A percentile compares a stretch with the other conserved stretches of the same genome.
These are phyloP conservation scores for Lytechinus pictus DNA, from an alignment of 35 echinoderm and acorn worm species.

Conservation along the genomic window DNA sequence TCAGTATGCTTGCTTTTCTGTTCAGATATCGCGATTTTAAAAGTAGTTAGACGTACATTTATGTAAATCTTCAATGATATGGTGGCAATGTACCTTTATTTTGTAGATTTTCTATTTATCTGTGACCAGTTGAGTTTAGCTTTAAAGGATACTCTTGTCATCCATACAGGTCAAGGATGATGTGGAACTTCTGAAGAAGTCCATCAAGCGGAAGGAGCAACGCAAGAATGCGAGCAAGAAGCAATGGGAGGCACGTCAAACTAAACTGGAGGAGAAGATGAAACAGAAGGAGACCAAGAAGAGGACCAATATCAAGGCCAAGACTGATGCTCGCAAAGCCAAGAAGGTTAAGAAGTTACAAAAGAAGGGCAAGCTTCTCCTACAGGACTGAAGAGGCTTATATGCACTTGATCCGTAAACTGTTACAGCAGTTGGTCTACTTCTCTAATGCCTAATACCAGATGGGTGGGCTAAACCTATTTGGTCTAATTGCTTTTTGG, in stretches of 20 bases:
- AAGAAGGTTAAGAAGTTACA: slow-evolving; percentile 95
- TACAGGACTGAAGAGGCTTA: slow-evolving; percentile 47
- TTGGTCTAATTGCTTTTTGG: no score
- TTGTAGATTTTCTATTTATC: no score
- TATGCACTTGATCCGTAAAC: no score
- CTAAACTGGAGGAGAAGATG: slow-evolving; percentile 65
- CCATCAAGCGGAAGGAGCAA: slow-evolving; percentile 80
- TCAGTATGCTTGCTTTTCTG: no score
- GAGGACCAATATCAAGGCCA: slow-evolving; percentile 76
- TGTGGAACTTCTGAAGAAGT: slow-evolving; percentile 87
- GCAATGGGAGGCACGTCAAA: slow-evolving; percentile 76
- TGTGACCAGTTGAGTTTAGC: no score
- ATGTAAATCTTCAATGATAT: no score
- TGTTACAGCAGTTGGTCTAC: no score
- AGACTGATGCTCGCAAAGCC: slow-evolving; percentile 57
- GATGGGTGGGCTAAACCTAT: no score
- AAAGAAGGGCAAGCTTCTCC: slow-evolving; percentile 92
- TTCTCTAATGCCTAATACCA: no score
- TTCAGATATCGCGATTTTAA: no score
- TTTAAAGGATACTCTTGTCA: background rate
- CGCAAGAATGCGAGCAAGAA: slow-evolving; percentile 79
- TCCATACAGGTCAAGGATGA: slow-evolving; percentile 67
- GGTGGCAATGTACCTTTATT: no score
- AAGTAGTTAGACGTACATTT: no score
- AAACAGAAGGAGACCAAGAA: slow-evolving; percentile 75